Base-by-base conservation (phyloP, 2,113 vertebrate species). In the Manacus vitellinus region DNA sequence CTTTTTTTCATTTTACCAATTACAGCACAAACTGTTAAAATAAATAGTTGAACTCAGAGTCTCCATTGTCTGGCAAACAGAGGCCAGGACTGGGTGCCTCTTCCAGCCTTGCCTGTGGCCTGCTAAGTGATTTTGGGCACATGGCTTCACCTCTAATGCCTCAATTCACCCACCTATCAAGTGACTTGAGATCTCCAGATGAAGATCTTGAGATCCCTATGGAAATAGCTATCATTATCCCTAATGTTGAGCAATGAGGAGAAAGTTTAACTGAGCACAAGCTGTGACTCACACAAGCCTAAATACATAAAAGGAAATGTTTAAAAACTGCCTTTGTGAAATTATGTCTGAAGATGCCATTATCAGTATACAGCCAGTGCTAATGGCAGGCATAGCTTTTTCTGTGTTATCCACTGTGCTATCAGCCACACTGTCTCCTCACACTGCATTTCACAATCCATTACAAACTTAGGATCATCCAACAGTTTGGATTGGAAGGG, bases 261-360 rank as follows among this genome's bases (percentile, higher is more conserved):
- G 90, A 96, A 96, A 93, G 83, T 93, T 95, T 84, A 94, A 93
- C 85, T 59, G 91, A 93, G 92, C 65, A 65, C 79, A 87, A 87
- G 82, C 41, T 65, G 43, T 95, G 91, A 93, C 77, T 96, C 94
- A 95, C 44, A 35, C 85, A 51, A 78, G 51, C 67, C 83, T 77
- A 52, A 70, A 27, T 67, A 93, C 61, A 68, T 84, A 90, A 91
- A 96, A 96, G 93, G 89, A 89, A 95, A 87, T 31, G 47, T 83
- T 95, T 93, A 52, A 94, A 93, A 90, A 75, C 28, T 85, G 80
- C 24, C 49, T 78, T 65, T 70, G 55, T 92, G 83, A 84, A 92
- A 89, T 89, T 23, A 74, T 59, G 51, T 81, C 94, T 81, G 61
- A 72, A 87, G 86, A 96, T 95, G 84, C 91, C 72, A 49, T 77